These are phyloP conservation scores for Cheilosia pagana DNA, from an alignment of 2,888 invertebrate genomes.

Conservation along the genomic window DNA sequence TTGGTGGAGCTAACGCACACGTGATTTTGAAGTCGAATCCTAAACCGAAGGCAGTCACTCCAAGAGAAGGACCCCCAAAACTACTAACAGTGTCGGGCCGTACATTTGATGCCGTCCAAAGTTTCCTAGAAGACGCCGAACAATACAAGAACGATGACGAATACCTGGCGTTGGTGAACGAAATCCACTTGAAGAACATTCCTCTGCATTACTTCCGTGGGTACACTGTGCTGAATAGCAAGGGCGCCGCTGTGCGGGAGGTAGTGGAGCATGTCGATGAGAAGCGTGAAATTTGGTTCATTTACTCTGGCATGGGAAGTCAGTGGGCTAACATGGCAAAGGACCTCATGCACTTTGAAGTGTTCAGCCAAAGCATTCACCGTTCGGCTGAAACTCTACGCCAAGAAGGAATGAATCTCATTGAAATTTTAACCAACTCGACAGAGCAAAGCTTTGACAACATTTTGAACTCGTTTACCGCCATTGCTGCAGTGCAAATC, in stretches of 20 bases:
- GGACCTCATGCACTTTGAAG: constrained; percentile 91
- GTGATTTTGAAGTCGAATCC: constrained; percentile 92
- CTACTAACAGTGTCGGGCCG: constrained; percentile 93
- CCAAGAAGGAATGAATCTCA: constrained; percentile 92
- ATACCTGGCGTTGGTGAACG: constrained; percentile 90
- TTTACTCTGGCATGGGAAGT: constrained; percentile 99
- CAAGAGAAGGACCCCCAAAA: constrained; percentile 86
- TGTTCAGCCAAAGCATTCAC: constrained; percentile 91
- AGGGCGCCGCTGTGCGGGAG: constrained; percentile 84
- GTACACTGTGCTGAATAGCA: constrained; percentile 88
- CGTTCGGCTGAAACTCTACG: constrained; percentile 90
- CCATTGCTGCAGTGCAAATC: constrained; percentile 98
- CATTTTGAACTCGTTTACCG: constrained; percentile 94
- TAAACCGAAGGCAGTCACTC: constrained; percentile 86
- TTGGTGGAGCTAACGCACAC: constrained; percentile 99
- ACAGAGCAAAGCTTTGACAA: constrained; percentile 92
- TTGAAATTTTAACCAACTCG: constrained; percentile 90
- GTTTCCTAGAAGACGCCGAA: constrained; percentile 87
- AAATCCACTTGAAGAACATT: constrained; percentile 88
- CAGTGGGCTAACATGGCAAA: constrained; percentile 99
- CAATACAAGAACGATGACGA: constrained; percentile 88
- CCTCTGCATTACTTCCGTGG: constrained; percentile 92
- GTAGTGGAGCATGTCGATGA: constrained; percentile 85
- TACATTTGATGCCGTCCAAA: constrained; percentile 90
- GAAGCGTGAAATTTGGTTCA: constrained; percentile 94